Conservation (phyloP, 2,888 invertebrate species). For the Odontothrips loti region DNA sequence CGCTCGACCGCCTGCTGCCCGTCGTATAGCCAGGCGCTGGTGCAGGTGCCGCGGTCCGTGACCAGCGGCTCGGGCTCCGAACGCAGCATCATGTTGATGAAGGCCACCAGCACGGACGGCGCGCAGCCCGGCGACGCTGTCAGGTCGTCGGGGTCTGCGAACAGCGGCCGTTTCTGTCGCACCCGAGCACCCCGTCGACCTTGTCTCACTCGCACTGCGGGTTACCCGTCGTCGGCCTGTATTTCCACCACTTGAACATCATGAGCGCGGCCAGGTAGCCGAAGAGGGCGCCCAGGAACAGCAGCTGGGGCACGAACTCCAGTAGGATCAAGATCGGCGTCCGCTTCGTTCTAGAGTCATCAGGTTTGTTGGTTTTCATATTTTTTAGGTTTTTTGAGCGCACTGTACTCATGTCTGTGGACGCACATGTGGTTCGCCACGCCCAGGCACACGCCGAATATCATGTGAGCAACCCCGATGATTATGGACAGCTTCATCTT, state of each 20-base stretch:
- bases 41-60: constrained; percentile 51
- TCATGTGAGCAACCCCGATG: constrained; percentile 69
- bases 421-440: constrained; percentile 55
- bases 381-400: too few relatives aligned
- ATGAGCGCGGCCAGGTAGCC: constrained; percentile 64
- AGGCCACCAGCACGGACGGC: constrained; percentile 71
- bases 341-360: too few relatives aligned
- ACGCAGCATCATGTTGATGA: constrained; percentile 82
- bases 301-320: constrained; percentile 66
- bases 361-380: too few relatives aligned
- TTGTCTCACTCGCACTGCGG: too few relatives aligned
- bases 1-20: constrained; percentile 37
- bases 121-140: constrained; percentile 55
- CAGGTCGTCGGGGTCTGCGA: background rate
- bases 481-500: constrained; percentile 73
- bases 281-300: constrained; percentile 67
- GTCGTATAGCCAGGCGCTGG: constrained; percentile 38
- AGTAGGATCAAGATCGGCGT: too few relatives aligned
- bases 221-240: too few relatives aligned
- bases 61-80: too few relatives aligned
- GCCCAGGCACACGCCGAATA: constrained; percentile 65
- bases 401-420: too few relatives aligned
- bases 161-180: too few relatives aligned
- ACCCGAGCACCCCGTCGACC: background rate
- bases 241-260: constrained; percentile 72